Conservation (phyloP, 2,888 invertebrate species). For the Koerneria pararmatus region DNA sequence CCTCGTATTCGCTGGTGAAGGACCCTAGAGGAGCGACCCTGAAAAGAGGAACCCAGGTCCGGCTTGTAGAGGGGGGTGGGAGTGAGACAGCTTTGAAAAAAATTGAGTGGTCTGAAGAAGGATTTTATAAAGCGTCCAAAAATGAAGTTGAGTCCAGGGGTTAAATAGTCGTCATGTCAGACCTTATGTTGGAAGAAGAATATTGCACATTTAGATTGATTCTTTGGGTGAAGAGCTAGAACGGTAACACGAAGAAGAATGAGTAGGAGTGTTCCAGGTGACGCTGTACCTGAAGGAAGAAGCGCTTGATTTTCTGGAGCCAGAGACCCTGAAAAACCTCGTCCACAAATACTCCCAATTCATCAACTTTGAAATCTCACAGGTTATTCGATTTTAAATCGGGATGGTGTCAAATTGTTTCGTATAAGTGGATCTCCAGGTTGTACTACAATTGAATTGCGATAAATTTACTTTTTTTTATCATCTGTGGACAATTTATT, state of each 20-base stretch:
- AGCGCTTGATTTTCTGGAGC: conserved; percentile 89
- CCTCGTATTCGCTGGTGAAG: conserved; percentile 79
- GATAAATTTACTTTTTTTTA: no score
- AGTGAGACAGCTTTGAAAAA: no score
- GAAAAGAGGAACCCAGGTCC: conserved; percentile 76
- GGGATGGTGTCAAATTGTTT: conserved; percentile 64
- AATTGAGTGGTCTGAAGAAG: no score
- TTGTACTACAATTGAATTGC: no score
- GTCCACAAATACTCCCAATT: conserved; percentile 96
- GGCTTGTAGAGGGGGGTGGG: conserved; percentile 62
- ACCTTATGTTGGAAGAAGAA: no score
- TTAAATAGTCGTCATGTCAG: no score
- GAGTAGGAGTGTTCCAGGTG: conserved; percentile 51
- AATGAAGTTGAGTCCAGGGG: no score
- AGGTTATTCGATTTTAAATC: conserved; percentile 92
- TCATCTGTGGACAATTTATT: no score
- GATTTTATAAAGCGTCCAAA: no score
- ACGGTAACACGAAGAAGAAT: not conserved
- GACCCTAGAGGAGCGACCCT: conserved; percentile 88
- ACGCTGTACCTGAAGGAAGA: conserved; percentile 91
- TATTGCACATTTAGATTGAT: no score
- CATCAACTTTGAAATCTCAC: conserved; percentile 95
- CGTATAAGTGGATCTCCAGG: no score
- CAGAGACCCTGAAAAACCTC: conserved; percentile 80
- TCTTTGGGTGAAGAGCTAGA: not conserved